phyloP scores from a whole-genome alignment of 1,140 invertebrate genomes.

The Rhopalosiphum maidis region DNA sequence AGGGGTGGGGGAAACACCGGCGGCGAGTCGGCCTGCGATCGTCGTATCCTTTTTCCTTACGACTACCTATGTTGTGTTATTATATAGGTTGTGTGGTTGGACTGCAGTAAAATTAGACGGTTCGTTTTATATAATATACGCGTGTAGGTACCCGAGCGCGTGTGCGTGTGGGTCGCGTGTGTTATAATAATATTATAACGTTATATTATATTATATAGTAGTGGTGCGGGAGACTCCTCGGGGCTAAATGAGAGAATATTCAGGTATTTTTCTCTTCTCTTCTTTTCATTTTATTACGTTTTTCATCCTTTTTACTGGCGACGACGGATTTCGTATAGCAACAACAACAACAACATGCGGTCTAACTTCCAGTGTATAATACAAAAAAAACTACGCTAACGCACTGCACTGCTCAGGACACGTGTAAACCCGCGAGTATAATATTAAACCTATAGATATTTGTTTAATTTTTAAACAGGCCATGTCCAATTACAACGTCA shows the following conservation, averaged over 20 bases:
- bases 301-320: not conserved
- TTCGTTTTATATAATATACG: not conserved
- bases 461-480: not conserved
- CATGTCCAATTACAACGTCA: not conserved
- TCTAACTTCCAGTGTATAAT: not conserved
- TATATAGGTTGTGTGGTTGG: not conserved
- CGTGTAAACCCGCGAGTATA: not conserved
- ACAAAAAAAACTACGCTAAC: not conserved
- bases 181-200: not conserved
- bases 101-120: conserved; percentile 31
- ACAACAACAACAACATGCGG: not conserved
- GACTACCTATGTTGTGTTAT: not conserved
- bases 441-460: not conserved
- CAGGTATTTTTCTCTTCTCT: not conserved
- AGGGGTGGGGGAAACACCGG: not conserved
- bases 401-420: not conserved
- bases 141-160: not conserved
- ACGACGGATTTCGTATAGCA: not conserved
- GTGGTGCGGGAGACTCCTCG: not conserved
- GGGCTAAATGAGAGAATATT: conserved; percentile 6
- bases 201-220: not conserved
- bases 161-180: not conserved
- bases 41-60: not conserved
- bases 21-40: not conserved
- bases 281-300: not conserved